Conservation (phyloP, 2,888 invertebrate genomes). For the Mesorhabditis spiculigera region DNA sequence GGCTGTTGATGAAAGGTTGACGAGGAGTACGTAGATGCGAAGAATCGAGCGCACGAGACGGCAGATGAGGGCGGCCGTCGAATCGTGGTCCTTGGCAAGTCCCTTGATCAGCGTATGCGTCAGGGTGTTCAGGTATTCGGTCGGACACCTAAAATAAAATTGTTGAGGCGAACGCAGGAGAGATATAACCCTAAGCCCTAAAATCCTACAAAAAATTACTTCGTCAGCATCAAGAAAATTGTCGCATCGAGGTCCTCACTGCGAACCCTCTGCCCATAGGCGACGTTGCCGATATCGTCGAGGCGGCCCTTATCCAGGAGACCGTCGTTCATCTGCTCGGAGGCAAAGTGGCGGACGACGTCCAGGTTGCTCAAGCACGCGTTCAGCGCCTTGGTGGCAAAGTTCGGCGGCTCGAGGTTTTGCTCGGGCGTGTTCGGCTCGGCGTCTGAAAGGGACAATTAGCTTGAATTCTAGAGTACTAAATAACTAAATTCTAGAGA, state of each 20-base stretch:
- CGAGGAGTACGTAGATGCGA: constrained; percentile 87
- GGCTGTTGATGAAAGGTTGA: constrained; percentile 40
- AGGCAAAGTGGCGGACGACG: constrained; percentile 13
- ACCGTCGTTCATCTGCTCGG: neutral
- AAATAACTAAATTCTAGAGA: neutral
- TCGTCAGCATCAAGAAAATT: constrained; percentile 88
- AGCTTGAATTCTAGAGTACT: neutral
- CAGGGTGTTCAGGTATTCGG: constrained; percentile 79
- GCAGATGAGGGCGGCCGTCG: constrained; percentile 62
- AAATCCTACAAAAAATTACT: constrained; percentile 63
- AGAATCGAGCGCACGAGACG: constrained; percentile 92
- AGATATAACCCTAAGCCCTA: neutral
- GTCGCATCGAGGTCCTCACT: constrained; percentile 90
- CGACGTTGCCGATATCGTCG: neutral
- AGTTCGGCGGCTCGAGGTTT: constrained; percentile 93
- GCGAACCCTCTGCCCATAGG: constrained; percentile 75
- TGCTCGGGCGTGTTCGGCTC: constrained; percentile 85
- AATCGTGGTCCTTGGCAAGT: constrained; percentile 67
- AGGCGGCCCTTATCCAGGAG: neutral
- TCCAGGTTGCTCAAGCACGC: constrained; percentile 18
- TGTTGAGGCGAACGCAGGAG: too few species aligned
- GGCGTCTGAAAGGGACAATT: constrained; percentile 9
- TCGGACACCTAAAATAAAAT: neutral
- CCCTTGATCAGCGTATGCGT: constrained; percentile 84
- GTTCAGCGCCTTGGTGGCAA: constrained; percentile 68